phyloP scores from a whole-genome alignment of 2,113 vertebrate genomes.

The Cromileptes altivelis region DNA sequence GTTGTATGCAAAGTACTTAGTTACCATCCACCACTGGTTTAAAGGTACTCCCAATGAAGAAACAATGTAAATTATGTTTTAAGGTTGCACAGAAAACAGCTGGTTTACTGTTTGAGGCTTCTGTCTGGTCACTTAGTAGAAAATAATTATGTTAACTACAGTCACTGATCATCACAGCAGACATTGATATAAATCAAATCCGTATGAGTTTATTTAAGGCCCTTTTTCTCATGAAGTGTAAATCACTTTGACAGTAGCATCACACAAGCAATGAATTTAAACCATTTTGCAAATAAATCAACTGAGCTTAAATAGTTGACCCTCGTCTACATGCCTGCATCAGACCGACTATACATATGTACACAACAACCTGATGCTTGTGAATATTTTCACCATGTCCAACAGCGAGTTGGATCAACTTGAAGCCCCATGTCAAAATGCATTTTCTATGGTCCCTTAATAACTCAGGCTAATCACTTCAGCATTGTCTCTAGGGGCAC shows the following conservation, averaged over 20 bases:
- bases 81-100: background rate
- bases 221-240: too few species aligned
- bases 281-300: constrained; percentile 20
- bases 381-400: constrained; percentile 55
- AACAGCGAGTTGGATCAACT: constrained; percentile 56
- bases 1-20: background rate
- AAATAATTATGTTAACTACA: background rate
- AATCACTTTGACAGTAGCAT: background rate
- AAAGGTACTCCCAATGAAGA: background rate
- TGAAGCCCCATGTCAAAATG: constrained; percentile 68
- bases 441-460: constrained; percentile 72
- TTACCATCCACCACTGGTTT: background rate
- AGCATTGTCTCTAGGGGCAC: constrained; percentile 69
- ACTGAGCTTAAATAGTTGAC: constrained; percentile 10
- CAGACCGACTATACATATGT: constrained; percentile 27
- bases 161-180: background rate
- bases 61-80: background rate
- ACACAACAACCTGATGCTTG: constrained; percentile 48
- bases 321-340: background rate
- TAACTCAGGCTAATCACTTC: constrained; percentile 77
- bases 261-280: constrained; percentile 22
- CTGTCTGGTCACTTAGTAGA: background rate
- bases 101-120: constrained; percentile 3
- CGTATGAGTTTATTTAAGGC: too few species aligned
- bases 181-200: background rate